A percentile compares a stretch with the other conserved stretches of the same genome.
phyloP scores from a whole-genome alignment of 2,797 vertebrate genomes.

The Paguma larvata region DNA sequence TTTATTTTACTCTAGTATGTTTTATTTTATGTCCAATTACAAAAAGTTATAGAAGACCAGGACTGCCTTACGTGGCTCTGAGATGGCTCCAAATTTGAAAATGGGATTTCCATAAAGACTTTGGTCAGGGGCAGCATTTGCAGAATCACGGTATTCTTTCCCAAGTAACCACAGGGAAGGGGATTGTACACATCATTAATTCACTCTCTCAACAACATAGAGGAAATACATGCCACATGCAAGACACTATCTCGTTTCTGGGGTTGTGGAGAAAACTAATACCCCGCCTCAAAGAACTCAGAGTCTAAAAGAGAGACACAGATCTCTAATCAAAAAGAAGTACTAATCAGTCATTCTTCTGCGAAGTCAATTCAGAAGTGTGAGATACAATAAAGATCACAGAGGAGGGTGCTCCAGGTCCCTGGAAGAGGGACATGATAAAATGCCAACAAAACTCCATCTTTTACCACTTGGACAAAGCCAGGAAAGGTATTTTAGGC shows the following conservation, averaged over 20 bases:
- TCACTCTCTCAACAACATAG: background rate
- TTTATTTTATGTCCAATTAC: background rate
- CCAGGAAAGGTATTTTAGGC: background rate
- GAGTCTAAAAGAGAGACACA: background rate
- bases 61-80: background rate
- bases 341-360: background rate
- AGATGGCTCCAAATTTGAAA: background rate
- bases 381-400: background rate
- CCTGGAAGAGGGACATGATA: background rate
- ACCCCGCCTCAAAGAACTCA: background rate
- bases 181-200: background rate
- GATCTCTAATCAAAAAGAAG: background rate
- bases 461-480: background rate
- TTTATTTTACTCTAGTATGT: background rate
- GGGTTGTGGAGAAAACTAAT: background rate
- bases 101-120: background rate
- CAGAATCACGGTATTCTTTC: background rate
- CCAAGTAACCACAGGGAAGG: background rate
- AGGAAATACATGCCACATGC: background rate
- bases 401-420: background rate
- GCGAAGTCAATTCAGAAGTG: slow-evolving; percentile 15
- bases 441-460: background rate
- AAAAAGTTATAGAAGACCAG: background rate
- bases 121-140: background rate
- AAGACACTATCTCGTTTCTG: background rate